Percentiles rank a stretch among this genome's conserved stretches.
Evolutionary conservation across 1,140 invertebrate genomes (phyloP).

Genomic region (Meloidogyne exigua): DNA sequence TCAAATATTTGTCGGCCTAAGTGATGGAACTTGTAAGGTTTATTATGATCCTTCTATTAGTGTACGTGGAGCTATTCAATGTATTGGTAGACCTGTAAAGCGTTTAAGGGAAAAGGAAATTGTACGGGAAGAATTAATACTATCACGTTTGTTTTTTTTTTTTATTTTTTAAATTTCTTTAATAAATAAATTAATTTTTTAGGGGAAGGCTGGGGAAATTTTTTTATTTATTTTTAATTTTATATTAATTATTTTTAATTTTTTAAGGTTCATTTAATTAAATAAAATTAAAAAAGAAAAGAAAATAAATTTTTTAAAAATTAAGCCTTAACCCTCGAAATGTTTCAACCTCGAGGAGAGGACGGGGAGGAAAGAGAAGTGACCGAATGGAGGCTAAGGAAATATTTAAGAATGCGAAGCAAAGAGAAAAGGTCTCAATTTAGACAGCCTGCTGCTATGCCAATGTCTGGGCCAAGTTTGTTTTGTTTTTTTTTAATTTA

Average conservation of each 20-base stretch:
- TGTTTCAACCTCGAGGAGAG: conserved; percentile 74
- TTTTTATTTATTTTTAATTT: background rate
- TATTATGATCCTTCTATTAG: conserved; percentile 84
- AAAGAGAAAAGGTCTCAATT: conserved; percentile 87
- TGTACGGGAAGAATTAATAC: conserved; percentile 76
- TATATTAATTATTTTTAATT: background rate
- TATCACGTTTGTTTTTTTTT: conserved; percentile 49
- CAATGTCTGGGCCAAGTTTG: conserved; percentile 76
- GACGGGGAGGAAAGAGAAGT: conserved; percentile 73
- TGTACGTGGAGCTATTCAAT: conserved; percentile 84
- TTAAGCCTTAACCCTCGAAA: conserved; percentile 81
- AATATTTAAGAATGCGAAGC: conserved; percentile 75
- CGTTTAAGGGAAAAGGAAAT: conserved; percentile 71
- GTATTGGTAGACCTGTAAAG: conserved; percentile 79
- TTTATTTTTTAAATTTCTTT: conserved; percentile 29
- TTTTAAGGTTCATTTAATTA: too few relatives aligned
- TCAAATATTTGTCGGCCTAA: conserved; percentile 88
- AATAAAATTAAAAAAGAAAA: background rate
- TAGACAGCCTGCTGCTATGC: conserved; percentile 83
- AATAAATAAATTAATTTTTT: too few relatives aligned
- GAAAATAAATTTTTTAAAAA: background rate
- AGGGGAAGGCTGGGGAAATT: too few relatives aligned
- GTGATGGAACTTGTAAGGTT: conserved; percentile 83
- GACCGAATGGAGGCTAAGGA: conserved; percentile 83
- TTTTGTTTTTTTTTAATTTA: conserved; percentile 9